Evolutionary conservation across 2,113 vertebrate genomes (phyloP), one percentile per base, ranked within the genome.

Genomic region (Nycticorax nycticorax): DNA sequence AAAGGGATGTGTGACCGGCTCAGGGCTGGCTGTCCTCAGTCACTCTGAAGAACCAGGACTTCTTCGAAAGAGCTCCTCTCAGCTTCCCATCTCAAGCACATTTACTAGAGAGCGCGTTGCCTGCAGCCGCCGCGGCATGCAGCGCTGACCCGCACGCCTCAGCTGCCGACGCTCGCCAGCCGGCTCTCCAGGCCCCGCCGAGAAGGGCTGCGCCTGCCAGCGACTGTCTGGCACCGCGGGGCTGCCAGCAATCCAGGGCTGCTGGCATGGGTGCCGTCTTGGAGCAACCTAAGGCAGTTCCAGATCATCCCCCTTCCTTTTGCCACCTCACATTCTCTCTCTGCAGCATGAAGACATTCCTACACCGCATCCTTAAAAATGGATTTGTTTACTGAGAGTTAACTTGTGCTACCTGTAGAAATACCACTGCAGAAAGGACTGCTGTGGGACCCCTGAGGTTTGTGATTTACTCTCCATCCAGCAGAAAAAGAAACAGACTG

Each of bases 311-410:
- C 37, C 13, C 8, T 35, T 43, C 64, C 32, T 23, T 6, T 7
- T 12, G 76, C 57, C 32, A 9, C 55, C 37, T 30, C 22, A 5
- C 11, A 2, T 30, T 17, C 45, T 17, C 32, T 16, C 52, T 30
- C 37, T 30, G 12, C n/a, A 14, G 55, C 0, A 3, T 0, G 33
- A 24, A 23, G 39, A 10, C 22, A 5, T 15, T 14, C 26, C 75
- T 24, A 48, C 23, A 0, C 3, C 3, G 4, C 11, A 1, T 41
- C 33, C 68, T 7, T 1, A 7, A 19, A 53, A 1, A 12, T 0
- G 5, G 41, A 7, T 14, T 16, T 24, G 48, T 4, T 32, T 18
- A 2, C 19, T 12, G 68, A 7, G 72, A 63, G 16, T 12, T 52
- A 37, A 6, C 6, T 19, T 14, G 43, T 10, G n/a, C 35, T 20